Base-by-base conservation (phyloP, 2,113 vertebrate genomes). In the Erythrocercus mccallii region DNA sequence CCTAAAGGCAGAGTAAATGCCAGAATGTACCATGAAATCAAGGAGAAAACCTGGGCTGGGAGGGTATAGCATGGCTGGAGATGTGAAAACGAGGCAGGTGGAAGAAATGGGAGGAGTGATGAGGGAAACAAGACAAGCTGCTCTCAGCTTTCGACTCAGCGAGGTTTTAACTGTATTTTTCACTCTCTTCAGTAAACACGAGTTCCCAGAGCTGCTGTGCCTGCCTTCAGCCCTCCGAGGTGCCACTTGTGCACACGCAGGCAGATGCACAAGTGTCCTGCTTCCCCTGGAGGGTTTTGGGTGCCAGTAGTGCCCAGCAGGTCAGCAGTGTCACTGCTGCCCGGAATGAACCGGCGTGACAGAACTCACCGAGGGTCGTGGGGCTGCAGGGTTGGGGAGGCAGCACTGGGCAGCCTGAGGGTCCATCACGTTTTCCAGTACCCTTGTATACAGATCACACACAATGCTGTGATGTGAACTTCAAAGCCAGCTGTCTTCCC, bases 341-440 rank as follows among this genome's bases (percentile, higher is more conserved):
- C 70, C 9, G 28, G 28, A 9, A 16, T 16, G 28, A 80, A 4
- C 15, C 15, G 16, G 18, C 9, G 7, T 17, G 25, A 6, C 31
- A 33, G 54, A 22, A 48, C 5, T 4, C 24, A 7, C 3, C 1
- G 0, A 7, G 15, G 38, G 3, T 3, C 1, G 0, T 47, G 50
- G 54, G 45, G 42, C 24, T 79, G 65, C 44, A 44, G 9, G 15
- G n/a, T 38, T 65, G 65, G 7, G 21, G 13, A 30, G 47, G 53
- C 69, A 71, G 27, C 8, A 17, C 21, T 35, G 38, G 48, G 38
- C 10, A 44, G 0, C 10, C 0, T 38, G 24, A 4, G 13, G 7
- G 31, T 64, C 76, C 21, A 6, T 51, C 9, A 3, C 18, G 16
- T 53, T 48, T 23, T 73, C 22, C 30, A 48, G 45, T 24, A 42